phyloP scores from a whole-genome alignment of 2,113 vertebrate species.

The Petroica traversi region DNA sequence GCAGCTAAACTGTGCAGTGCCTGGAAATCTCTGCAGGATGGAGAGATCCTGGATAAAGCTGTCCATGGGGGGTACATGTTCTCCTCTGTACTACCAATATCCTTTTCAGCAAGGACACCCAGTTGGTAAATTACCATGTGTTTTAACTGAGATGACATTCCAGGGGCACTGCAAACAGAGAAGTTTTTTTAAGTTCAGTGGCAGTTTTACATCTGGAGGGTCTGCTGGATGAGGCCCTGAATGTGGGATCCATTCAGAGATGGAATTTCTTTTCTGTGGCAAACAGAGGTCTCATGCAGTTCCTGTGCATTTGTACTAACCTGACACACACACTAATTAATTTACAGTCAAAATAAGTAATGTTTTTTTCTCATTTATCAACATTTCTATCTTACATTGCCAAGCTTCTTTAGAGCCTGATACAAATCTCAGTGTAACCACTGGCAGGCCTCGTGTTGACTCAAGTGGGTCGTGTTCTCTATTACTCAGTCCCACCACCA shows the following conservation, averaged over 20 bases:
- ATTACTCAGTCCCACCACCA: neutral
- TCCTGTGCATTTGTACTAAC: neutral
- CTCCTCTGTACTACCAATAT: neutral
- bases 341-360: neutral
- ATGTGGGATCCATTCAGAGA: neutral
- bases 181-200: neutral
- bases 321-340: neutral
- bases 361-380: neutral
- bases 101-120: neutral
- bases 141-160: neutral
- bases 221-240: neutral
- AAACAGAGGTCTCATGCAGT: neutral
- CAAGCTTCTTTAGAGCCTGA: neutral
- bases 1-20: neutral
- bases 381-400: neutral
- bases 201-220: neutral
- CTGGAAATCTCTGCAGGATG: neutral
- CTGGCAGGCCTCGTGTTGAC: neutral
- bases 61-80: neutral
- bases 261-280: neutral
- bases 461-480: fast-evolving
- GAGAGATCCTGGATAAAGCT: neutral
- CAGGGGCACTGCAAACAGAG: neutral
- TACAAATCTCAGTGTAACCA: neutral
- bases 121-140: neutral